Base-by-base conservation (phyloP, 2,113 vertebrate species). In the Apaloderma vittatum region DNA sequence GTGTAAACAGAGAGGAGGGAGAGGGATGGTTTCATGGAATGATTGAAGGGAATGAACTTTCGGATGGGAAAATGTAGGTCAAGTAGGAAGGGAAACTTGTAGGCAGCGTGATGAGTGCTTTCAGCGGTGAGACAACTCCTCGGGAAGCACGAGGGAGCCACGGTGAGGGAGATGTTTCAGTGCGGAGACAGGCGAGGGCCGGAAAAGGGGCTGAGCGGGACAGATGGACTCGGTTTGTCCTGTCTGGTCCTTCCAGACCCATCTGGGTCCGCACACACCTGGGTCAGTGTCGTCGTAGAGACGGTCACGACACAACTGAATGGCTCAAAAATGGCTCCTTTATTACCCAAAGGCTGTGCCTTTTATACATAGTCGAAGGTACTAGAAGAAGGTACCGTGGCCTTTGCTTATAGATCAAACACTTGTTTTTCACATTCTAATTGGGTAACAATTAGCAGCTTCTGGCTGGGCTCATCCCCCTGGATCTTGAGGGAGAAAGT, bases 31-130 rank as follows among this genome's bases (percentile, higher is more conserved):
- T 66, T 40, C 43, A 14, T 55, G 85, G 81, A 70, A 66, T 93
- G 95, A 97, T 95, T 94, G 93, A 96, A 94, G 63, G 96, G 85
- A 93, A 46, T 94, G 96, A 96, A 96, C 93, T 97, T 96, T 93
- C 24, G 78, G 88, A 92, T 93, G 75, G 82, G n/a, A 74, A 95
- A 96, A 97, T 93, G 78, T 96, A 95, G 92, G 96, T 95, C 92
- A 96, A 93, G 90, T 95, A 86, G 3, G 71, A 85, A 90, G 78
- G 85, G 63, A 72, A 91, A 83, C 81, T 93, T 70, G 90, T 82
- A 94, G 94, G 88, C 88, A 83, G 88, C 0, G 0, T 80, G 67
- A 76, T 26, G 18, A 93, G 78, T 76, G 94, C 76, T 93, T 32
- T 29, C 88, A 23, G 75, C 15, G 1, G 62, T 66, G 8, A 51